These are phyloP conservation scores for Quiscalus mexicanus DNA, from an alignment of 2,113 vertebrate genomes.

Conservation along the genomic window DNA sequence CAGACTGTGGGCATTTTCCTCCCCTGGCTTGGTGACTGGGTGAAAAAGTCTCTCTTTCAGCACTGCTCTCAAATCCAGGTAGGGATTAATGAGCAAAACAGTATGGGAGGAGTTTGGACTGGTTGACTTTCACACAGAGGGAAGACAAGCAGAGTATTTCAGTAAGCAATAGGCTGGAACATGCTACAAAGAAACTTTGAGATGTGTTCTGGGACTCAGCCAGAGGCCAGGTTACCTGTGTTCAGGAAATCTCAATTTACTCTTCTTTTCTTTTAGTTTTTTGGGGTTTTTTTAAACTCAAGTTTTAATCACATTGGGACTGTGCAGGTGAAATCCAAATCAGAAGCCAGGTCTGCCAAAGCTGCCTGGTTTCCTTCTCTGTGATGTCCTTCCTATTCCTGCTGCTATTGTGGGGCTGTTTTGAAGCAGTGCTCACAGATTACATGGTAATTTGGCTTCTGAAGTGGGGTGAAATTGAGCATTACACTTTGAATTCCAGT, in stretches of 20 bases:
- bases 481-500: conserved; percentile 24
- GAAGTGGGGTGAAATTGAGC: conserved; percentile 39
- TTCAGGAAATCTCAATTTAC: not conserved
- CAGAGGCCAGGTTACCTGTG: not conserved
- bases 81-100: not conserved
- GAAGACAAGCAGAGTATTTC: not conserved
- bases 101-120: not conserved
- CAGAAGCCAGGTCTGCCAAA: not conserved
- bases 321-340: not conserved
- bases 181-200: not conserved
- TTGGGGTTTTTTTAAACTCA: not conserved
- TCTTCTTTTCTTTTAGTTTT: not conserved
- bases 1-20: not conserved
- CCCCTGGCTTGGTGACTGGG: not conserved
- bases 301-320: not conserved
- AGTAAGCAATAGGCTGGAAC: not conserved
- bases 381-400: not conserved
- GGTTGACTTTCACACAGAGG: not conserved
- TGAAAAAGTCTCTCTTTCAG: not conserved
- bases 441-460: conserved; percentile 17
- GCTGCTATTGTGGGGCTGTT: not conserved
- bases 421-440: not conserved
- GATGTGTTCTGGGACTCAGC: rapidly evolving
- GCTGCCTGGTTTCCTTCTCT: not conserved
- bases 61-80: not conserved